These are phyloP conservation scores for Anastatus disparis DNA, from an alignment of 1,140 invertebrate genomes.

Conservation along the genomic window DNA sequence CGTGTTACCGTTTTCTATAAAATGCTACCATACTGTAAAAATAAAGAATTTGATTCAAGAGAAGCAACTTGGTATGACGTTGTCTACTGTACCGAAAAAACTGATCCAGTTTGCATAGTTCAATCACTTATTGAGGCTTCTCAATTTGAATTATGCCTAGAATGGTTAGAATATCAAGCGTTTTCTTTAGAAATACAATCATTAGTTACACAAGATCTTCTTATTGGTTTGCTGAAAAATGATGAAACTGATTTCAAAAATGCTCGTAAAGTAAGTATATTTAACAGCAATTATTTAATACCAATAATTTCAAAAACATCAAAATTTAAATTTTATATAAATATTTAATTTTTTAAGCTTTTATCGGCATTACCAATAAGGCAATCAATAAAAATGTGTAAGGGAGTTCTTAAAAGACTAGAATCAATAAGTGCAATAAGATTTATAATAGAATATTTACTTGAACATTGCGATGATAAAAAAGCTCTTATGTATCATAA, in stretches of 20 bases:
- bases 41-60: slow-evolving; percentile 46
- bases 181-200: slow-evolving; percentile 58
- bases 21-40: slow-evolving; percentile 57
- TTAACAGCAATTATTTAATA: background rate
- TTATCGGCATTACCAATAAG: slow-evolving; percentile 66
- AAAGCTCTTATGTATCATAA: slow-evolving; percentile 67
- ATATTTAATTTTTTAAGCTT: slow-evolving; percentile 57
- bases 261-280: slow-evolving; percentile 51
- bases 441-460: slow-evolving; percentile 72
- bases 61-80: slow-evolving; percentile 63
- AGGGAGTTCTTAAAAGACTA: slow-evolving; percentile 72
- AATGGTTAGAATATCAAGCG: slow-evolving; percentile 70
- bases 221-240: slow-evolving; percentile 55
- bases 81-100: slow-evolving; percentile 60
- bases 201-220: slow-evolving; percentile 52
- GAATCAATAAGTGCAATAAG: slow-evolving; percentile 71
- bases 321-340: slow-evolving; percentile 18
- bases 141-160: slow-evolving; percentile 72
- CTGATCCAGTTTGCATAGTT: slow-evolving; percentile 53
- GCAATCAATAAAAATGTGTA: slow-evolving; percentile 71
- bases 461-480: slow-evolving; percentile 59
- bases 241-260: slow-evolving; percentile 54
- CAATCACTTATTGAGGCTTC: slow-evolving; percentile 55
- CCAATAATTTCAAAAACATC: slow-evolving; percentile 44
- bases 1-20: slow-evolving; percentile 63